Evolutionary conservation across 2,797 vertebrate species (phyloP), one percentile per base, ranked within the genome.

Genomic region (Myiotriccus ornatus): DNA sequence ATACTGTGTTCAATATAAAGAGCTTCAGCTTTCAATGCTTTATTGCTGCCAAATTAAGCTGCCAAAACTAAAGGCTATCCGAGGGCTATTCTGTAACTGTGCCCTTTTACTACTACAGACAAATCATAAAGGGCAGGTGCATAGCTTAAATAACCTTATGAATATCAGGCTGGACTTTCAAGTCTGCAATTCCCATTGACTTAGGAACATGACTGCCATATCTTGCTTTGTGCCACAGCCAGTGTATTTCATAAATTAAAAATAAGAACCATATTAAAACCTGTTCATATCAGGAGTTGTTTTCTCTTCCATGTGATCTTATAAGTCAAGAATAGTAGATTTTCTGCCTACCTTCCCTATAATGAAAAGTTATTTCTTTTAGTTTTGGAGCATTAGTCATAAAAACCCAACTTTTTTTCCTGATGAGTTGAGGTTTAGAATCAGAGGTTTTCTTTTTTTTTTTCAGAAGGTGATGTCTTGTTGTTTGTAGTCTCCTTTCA

Each of bases 11-110:
- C 44, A 62, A 8, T 37, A 73, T 30, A 67, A 86, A 73, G 52
- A 86, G 5, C 44, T 84, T 88, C 77, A 74, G 37, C 32, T 79
- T 92, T 88, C 68, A 55, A 43, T 59, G 34, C 35, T 63, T 62
- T 68, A 50, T 59, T 87, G 46, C 27, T 90, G 80, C 62, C 89
- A 89, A 91, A 70, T n/a, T 52, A 77, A 89, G 52, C 63, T 94
- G 81, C 68, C 85, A 94, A 84, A 94, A 94, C 69, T 56, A 84
- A 80, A 92, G 59, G 57, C 69, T 88, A 34, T 71, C 65, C 62
- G 57, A 84, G n/a, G 46, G 41, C 81, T 92, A 15, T 64, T 94
- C 87, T 78, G 39, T 87, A 68, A 81, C 63, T 55, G 17, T 80
- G 71, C 32, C 60, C 35, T 64, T 84, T 85, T 83, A 62, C 70